Evolutionary conservation across 2,113 vertebrate genomes (phyloP).

Genomic region (Dinomys branickii): DNA sequence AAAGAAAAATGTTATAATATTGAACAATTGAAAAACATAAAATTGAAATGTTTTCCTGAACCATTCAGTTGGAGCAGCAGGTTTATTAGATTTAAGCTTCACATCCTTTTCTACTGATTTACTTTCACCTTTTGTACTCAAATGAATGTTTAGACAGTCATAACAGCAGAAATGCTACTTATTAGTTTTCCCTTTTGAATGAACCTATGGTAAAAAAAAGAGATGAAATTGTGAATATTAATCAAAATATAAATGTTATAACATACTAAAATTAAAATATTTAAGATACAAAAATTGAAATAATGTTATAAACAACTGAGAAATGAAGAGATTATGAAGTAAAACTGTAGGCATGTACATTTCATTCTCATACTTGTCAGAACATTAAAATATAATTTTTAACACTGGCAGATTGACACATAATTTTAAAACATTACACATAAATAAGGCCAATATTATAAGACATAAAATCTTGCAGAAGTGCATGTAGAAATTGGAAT

Average conservation of each 20-base stretch:
- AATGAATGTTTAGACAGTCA: background rate
- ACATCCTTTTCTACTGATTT: background rate
- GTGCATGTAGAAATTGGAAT: background rate
- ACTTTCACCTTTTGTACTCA: background rate
- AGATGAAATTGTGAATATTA: background rate
- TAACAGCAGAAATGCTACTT: background rate
- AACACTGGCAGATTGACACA: background rate
- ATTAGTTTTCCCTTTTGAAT: background rate
- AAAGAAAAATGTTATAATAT: background rate
- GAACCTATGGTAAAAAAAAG: background rate
- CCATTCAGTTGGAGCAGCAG: background rate
- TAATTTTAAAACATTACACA: background rate
- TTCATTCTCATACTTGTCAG: background rate
- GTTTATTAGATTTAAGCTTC: background rate
- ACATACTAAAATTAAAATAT: background rate
- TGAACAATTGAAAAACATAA: background rate
- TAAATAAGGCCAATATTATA: background rate
- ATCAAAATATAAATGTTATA: background rate
- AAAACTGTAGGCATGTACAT: background rate
- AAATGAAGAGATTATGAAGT: background rate
- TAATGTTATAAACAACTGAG: background rate
- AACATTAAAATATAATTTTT: background rate
- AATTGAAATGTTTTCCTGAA: background rate
- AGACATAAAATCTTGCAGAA: background rate
- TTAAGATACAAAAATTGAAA: background rate